These are phyloP conservation scores for Tipula unca DNA, from an alignment of 2,888 invertebrate genomes.

Conservation along the genomic window DNA sequence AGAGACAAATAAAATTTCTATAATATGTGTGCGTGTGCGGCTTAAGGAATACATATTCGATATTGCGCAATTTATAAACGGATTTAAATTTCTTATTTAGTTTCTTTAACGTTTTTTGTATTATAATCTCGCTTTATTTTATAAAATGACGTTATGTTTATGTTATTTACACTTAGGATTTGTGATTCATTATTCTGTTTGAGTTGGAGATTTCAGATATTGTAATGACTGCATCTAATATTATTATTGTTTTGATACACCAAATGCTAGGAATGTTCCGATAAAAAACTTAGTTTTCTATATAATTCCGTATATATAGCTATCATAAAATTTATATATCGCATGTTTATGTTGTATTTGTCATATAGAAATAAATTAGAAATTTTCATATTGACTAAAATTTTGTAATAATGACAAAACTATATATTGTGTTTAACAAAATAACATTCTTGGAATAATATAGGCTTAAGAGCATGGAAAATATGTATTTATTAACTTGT, in stretches of 20 bases:
- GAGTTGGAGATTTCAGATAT: neutral
- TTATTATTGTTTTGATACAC: no score
- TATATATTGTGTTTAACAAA: neutral
- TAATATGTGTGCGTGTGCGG: neutral
- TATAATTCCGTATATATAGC: no score
- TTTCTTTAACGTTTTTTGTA: neutral
- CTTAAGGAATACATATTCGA: neutral
- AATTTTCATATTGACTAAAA: neutral
- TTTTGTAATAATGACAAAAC: neutral
- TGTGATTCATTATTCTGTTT: neutral
- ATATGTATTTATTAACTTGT: neutral
- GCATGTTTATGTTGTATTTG: neutral
- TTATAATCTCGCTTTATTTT: neutral
- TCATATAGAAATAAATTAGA: neutral
- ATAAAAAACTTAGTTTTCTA: no score
- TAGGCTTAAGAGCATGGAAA: neutral
- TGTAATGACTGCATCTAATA: neutral
- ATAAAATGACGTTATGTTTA: neutral
- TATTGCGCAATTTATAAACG: neutral
- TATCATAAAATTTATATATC: neutral
- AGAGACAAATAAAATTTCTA: neutral
- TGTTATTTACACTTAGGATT: neutral
- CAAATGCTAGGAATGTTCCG: no score
- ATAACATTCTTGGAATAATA: neutral
- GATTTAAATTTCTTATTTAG: neutral